Conservation (phyloP, 2,113 vertebrate genomes). For the Hipposideros armiger region DNA sequence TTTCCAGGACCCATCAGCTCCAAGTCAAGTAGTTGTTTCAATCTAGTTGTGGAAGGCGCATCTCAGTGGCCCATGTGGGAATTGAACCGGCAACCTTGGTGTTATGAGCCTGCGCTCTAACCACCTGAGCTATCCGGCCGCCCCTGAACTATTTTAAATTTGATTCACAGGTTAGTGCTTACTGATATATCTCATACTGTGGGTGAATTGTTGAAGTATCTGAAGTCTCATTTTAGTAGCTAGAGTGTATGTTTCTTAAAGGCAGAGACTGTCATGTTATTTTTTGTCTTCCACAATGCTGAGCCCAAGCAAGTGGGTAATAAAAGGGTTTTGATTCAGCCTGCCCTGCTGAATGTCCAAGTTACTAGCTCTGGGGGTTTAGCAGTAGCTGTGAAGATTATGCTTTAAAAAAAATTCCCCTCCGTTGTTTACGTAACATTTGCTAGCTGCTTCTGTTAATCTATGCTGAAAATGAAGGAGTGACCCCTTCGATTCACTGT, state of each 20-base stretch:
- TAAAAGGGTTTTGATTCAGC: neutral
- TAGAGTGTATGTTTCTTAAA: neutral
- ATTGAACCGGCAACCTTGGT: no score
- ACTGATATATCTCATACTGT: neutral
- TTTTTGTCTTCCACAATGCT: neutral
- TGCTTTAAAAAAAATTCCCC: neutral
- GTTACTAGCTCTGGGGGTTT: neutral
- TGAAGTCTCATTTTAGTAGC: neutral
- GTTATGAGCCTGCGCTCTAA: no score
- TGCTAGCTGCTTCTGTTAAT: conserved; percentile 4
- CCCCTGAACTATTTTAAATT: neutral
- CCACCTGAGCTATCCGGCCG: no score
- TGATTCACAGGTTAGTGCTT: neutral
- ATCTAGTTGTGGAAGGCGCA: no score
- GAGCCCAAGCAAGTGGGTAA: neutral
- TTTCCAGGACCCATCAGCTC: no score
- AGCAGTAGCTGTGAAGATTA: neutral
- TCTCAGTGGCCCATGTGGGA: no score
- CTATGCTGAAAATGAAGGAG: neutral
- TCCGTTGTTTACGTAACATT: neutral
- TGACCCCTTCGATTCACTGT: neutral
- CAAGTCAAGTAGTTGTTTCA: no score
- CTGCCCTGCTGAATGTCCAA: neutral
- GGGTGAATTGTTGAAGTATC: neutral
- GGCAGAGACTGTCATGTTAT: neutral